Percentiles rank a stretch among this genome's conserved stretches.
Conservation (phyloP, 2,113 vertebrate genomes). For the Vicugna pacos region DNA sequence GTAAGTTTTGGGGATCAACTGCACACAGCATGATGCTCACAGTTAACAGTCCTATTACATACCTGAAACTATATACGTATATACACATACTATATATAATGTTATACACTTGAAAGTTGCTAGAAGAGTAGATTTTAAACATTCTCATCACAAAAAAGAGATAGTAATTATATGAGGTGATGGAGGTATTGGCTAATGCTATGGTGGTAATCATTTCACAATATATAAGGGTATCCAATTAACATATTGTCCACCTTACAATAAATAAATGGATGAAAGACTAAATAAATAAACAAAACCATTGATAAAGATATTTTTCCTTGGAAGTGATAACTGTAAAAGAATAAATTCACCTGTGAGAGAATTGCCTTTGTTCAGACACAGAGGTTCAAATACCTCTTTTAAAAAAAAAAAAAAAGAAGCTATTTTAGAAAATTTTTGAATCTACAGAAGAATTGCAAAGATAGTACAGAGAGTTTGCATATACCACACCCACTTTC, state of each 20-base stretch:
- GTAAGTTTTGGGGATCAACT: not conserved
- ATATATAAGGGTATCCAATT: not conserved
- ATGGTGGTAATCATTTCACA: not conserved
- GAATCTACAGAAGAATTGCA: not conserved
- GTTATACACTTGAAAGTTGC: not conserved
- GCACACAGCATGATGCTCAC: not conserved
- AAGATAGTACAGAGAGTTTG: not conserved
- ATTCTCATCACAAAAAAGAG: not conserved
- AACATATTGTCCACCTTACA: not conserved
- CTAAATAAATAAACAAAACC: not conserved
- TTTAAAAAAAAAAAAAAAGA: not conserved
- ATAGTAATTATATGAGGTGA: not conserved
- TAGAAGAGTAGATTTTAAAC: not conserved
- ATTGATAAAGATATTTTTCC: not conserved
- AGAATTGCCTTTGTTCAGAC: not conserved
- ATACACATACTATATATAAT: not conserved
- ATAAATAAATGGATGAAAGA: not conserved
- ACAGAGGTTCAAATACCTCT: not conserved
- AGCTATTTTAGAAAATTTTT: not conserved
- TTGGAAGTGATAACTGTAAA: not conserved
- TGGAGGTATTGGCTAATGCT: not conserved
- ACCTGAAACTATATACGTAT: too few relatives aligned
- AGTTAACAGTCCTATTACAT: not conserved
- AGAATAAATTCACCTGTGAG: not conserved
- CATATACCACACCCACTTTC: not conserved